Conservation (phyloP, 2,888 invertebrate genomes). For the Gastracanthus pulcherrimus region DNA sequence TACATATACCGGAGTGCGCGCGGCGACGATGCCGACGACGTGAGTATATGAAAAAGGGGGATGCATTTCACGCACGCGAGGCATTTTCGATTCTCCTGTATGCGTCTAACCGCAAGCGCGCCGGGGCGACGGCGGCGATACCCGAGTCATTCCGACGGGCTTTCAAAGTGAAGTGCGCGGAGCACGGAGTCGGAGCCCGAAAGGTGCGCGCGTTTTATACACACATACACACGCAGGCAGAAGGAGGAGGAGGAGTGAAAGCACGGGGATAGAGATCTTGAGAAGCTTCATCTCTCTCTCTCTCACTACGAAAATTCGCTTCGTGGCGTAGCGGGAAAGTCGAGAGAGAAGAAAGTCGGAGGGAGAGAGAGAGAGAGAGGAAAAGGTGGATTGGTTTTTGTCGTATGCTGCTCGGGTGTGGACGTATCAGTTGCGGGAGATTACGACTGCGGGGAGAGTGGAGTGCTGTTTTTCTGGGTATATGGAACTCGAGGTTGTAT, state of each 20-base stretch:
- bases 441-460: no score
- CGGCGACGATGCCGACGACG: background rate
- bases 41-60: slow-evolving; percentile 19
- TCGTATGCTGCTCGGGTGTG: background rate
- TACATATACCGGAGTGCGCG: background rate
- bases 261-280: background rate
- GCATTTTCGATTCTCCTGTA: slow-evolving; percentile 47
- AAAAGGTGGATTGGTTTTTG: background rate
- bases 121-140: slow-evolving; percentile 8
- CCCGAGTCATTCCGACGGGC: slow-evolving; percentile 39
- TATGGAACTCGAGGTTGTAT: no score
- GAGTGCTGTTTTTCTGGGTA: no score
- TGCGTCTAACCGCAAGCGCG: slow-evolving; percentile 36
- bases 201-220: background rate
- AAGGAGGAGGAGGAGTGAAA: background rate
- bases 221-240: background rate
- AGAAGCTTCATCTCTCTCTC: background rate
- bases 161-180: slow-evolving; percentile 22
- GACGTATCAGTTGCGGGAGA: background rate
- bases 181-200: background rate
- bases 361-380: background rate
- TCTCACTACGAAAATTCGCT: background rate
- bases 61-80: slow-evolving; percentile 50
- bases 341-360: background rate
- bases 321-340: background rate